phyloP scores from a whole-genome alignment of 2,797 vertebrate genomes.

The Neosalanx taihuensis region DNA sequence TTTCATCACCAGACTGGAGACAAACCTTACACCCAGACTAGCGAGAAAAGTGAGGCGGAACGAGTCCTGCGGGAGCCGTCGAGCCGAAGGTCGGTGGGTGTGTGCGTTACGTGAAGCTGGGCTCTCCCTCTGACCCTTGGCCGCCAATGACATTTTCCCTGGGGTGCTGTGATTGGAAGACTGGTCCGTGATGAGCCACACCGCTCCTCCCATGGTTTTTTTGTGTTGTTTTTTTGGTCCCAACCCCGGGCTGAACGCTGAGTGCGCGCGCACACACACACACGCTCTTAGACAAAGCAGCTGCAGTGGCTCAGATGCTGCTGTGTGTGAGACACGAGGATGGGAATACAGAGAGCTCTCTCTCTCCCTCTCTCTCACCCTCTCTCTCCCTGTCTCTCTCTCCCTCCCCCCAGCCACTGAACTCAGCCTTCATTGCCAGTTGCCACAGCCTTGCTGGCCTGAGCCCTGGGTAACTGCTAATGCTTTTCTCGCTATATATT shows the following conservation, averaged over 20 bases:
- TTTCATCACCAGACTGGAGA: not conserved
- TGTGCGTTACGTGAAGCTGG: constrained; percentile 7
- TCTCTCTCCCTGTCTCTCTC: constrained; percentile 51
- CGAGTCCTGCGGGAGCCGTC: not conserved
- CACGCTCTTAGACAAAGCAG: constrained; percentile 45
- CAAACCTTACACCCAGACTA: constrained; percentile 8
- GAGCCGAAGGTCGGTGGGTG: not conserved
- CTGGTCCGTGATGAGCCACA: constrained; percentile 40
- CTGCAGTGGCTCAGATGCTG: constrained; percentile 56
- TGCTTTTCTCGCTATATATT: not conserved
- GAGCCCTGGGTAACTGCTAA: not conserved
- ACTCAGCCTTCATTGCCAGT: constrained; percentile 34
- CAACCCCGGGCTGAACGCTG: constrained; percentile 23
- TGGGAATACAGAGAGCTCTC: constrained; percentile 56
- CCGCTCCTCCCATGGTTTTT: constrained; percentile 15
- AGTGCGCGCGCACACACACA: constrained; percentile 9
- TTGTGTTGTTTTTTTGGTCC: not conserved
- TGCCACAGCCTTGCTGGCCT: constrained; percentile 35
- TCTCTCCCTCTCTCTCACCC: constrained; percentile 36
- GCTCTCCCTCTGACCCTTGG: constrained; percentile 44
- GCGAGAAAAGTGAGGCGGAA: constrained; percentile 2
- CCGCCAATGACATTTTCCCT: constrained; percentile 28
- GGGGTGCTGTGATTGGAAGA: constrained; percentile 13
- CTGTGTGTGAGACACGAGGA: constrained; percentile 60
- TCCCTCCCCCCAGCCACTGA: constrained; percentile 43